Evolutionary conservation across 2,888 invertebrate species (phyloP), one percentile per base, ranked within the genome.

Genomic region (Tipula lateralis): DNA sequence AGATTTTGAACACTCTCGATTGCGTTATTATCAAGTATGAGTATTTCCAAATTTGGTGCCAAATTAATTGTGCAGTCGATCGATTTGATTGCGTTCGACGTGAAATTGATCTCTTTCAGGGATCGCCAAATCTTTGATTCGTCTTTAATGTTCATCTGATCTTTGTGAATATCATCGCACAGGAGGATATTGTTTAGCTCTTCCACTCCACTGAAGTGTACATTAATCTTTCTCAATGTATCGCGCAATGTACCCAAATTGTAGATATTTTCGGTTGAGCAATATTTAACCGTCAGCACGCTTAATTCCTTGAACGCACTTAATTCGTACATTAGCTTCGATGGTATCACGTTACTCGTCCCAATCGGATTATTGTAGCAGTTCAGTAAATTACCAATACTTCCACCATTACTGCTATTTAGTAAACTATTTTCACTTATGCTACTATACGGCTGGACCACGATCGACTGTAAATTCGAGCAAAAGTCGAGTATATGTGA

Each of bases 401-500:
- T 81, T 19, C 29, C 30, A 7, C 83, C 12, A 85, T 93, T 92
- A 30, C 91, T 91, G 87, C 92, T 93, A 1, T 96, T 96, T 88
- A 32, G 29, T 19, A 44, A 29, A 84, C 12, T 82, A 34, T 32
- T 30, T 24, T 84, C 81, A 24, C n/a, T 30, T 16, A 32, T 30
- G n/a, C 82, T 82, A 30, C n/a, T 82, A 30, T 82, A 82, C n/a
- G 82, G 32, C n/a, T 29, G 29, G 16, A 89, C 88, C 66, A 88
- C 87, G 16, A 90, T 86, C 0, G 92, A 91, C 24, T 92, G 92
- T 30, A 98, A 90, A 88, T 96, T 94, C 0, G 94, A 94, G 89
- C 95, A 95, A 88, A 97, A 96, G 90, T 98, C 98, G 84, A 98
- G 89, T 0, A 98, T 94, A 88, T 98, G 97, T 86, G 97, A 96